A percentile compares a stretch with the other conserved stretches of the same genome.
These are phyloP conservation scores for Hycleus phaleratus DNA, from an alignment of 1,140 invertebrate genomes.

Conservation along the genomic window DNA sequence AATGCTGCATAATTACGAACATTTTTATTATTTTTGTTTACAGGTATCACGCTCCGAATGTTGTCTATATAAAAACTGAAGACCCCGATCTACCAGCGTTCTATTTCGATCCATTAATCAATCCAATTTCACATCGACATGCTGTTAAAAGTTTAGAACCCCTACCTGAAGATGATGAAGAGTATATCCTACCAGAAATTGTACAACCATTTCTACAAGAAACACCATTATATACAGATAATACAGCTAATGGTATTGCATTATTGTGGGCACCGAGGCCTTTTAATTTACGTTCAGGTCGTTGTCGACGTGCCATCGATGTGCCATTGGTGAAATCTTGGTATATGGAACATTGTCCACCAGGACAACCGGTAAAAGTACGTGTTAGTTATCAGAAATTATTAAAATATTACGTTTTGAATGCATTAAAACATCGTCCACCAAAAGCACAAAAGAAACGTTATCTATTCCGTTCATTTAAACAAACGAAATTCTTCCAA, in stretches of 20 bases:
- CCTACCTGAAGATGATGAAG: conserved; percentile 88
- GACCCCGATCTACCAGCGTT: conserved; percentile 99
- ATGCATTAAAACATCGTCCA: conserved; percentile 92
- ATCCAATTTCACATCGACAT: conserved; percentile 95
- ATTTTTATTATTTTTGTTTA: conserved; percentile 31
- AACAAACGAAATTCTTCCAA: conserved; percentile 99
- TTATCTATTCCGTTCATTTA: conserved; percentile 97
- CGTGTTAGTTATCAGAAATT: conserved; percentile 98
- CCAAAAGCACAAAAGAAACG: conserved; percentile 99
- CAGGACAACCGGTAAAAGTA: conserved; percentile 98
- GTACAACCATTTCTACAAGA: conserved; percentile 91
- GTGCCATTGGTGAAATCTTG: conserved; percentile 96
- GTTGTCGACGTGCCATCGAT: conserved; percentile 85
- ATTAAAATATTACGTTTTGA: conserved; percentile 96
- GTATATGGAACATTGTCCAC: conserved; percentile 97
- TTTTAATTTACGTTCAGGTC: conserved; percentile 89
- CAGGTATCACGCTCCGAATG: conserved; percentile 98
- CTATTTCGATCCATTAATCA: conserved; percentile 99
- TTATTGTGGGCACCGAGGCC: conserved; percentile 97
- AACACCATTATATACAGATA: conserved; percentile 94
- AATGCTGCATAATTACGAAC: conserved; percentile 46
- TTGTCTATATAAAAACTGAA: conserved; percentile 99
- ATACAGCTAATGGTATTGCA: conserved; percentile 98
- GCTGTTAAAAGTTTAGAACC: conserved; percentile 78
- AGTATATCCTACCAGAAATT: conserved; percentile 85